These are phyloP conservation scores for Neostethus bicornis DNA, from an alignment of 2,797 vertebrate genomes.

Conservation along the genomic window DNA sequence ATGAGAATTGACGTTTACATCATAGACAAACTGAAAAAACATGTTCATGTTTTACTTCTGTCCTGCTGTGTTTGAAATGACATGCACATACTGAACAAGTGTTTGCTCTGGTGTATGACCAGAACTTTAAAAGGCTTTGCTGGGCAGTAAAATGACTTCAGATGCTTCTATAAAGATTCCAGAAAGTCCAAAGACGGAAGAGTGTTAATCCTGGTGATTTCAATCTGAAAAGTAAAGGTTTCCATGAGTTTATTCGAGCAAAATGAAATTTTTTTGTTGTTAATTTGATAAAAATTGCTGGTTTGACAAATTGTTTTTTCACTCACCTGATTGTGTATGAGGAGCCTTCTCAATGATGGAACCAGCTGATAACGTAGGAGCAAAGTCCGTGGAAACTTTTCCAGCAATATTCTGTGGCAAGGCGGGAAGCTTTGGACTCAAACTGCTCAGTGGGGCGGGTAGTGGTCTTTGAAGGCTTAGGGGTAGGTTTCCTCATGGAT, in stretches of 20 bases:
- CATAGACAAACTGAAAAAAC: conserved; percentile 64
- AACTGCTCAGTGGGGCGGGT: conserved; percentile 58
- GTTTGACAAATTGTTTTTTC: background rate
- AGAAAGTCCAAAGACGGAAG: conserved; percentile 20
- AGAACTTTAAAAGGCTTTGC: conserved; percentile 18
- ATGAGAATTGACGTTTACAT: conserved; percentile 45
- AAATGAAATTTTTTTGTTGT: no score
- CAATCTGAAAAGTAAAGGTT: conserved; percentile 44
- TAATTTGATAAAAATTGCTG: no score
- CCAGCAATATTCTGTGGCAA: conserved; percentile 86
- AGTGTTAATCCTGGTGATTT: conserved; percentile 23
- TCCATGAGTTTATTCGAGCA: conserved; percentile 2
- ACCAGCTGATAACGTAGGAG: conserved; percentile 83
- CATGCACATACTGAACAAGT: conserved; percentile 24
- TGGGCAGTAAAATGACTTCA: conserved; percentile 8
- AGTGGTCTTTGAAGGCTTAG: conserved; percentile 70
- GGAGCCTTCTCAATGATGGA: conserved; percentile 73
- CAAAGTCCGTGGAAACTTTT: conserved; percentile 84
- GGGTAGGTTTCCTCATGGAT: conserved; percentile 57
- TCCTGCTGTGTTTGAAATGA: conserved; percentile 32
- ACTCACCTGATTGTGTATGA: conserved; percentile 59
- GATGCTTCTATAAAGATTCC: conserved; percentile 14
- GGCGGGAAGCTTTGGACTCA: conserved; percentile 70
- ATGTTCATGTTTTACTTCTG: conserved; percentile 37
- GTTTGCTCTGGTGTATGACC: conserved; percentile 13